Evolutionary conservation across 2,888 invertebrate genomes (phyloP).

Genomic region (Unio delphinus): DNA sequence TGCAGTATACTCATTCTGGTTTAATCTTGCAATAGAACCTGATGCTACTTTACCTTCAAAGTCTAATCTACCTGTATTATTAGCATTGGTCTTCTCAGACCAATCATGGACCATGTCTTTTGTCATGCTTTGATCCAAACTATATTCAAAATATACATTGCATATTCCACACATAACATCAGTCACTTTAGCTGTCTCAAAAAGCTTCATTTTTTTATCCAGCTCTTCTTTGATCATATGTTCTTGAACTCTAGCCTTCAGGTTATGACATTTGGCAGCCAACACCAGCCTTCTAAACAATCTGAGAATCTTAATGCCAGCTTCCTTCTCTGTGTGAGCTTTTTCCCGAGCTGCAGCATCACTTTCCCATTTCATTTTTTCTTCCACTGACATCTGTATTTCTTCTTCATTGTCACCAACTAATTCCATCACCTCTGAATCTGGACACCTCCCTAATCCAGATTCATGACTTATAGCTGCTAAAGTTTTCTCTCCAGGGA

Average conservation of each 20-base stretch:
- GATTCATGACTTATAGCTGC: background rate
- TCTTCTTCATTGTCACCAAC: background rate
- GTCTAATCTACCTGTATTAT: too few species aligned
- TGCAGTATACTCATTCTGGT: too few species aligned
- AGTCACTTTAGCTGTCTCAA: slow-evolving; percentile 25
- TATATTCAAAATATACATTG: slow-evolving; percentile 24
- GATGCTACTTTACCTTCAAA: too few species aligned
- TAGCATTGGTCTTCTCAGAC: background rate
- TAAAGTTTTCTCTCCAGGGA: background rate
- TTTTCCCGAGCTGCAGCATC: background rate
- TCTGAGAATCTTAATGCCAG: background rate
- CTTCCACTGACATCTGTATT: background rate
- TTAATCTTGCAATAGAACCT: too few species aligned
- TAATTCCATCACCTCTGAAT: too few species aligned
- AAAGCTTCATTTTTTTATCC: slow-evolving; percentile 19
- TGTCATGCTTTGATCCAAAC: slow-evolving; percentile 5
- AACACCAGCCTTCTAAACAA: background rate
- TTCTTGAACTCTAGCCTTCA: slow-evolving; percentile 14
- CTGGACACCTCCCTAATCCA: background rate
- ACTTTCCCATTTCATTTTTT: slow-evolving; percentile 1
- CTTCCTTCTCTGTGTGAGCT: too few species aligned
- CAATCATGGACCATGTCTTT: background rate
- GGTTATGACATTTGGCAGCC: slow-evolving; percentile 4
- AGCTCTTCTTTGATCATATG: slow-evolving; percentile 26
- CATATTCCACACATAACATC: slow-evolving; percentile 40